Base-by-base conservation (phyloP, 1,140 invertebrate genomes). In the Drosophila sechellia region DNA sequence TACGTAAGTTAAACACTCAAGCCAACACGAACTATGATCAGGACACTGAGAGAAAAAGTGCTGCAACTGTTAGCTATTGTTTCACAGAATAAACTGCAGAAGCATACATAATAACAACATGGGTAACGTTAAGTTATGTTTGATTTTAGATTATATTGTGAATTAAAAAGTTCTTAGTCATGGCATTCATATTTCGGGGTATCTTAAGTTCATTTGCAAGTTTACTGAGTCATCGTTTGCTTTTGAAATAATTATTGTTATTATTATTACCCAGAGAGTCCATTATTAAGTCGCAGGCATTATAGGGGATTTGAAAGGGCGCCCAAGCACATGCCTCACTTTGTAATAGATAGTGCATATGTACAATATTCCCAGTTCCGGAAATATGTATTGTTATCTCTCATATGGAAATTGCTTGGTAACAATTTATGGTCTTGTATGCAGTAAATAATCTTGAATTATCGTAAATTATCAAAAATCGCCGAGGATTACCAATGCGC, bases 391-490 rank as follows among this genome's bases (percentile, higher is more conserved):
- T 13, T 25, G 25, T 40, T 65, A 66, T 66, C 63, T 65, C n/a
- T 13, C 17, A 20, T 13, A 40, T 34, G n/a, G 13, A 65, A 45
- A 69, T 69, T 10, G 17, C 52, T 48, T 40, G 50, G 66, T 69
- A 70, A 68, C 64, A 68, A 68, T 56, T 69, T 69, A 70, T 70
- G 50, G 50, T 56, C n/a, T 70, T 70, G 66, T 70, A 70, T n/a
- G 50, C 64, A 70, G 65, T 70, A 70, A 70, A 70, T 57, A 70
- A 70, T 70, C 68, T 40, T 25, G 20, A 71, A 71, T 71, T 71
- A 71, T 70, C 68, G 57, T 70, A 71, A 70, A 71, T 71, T 40
- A 71, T 71, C 65, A 37, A 70, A 70, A 49, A 70, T 57, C 52
- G 60, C 31, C 15, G 31, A 65, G 64, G 64, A 68, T 68, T 68